phyloP scores from a whole-genome alignment of 2,888 invertebrate genomes.

The Athripsodes cinereus region DNA sequence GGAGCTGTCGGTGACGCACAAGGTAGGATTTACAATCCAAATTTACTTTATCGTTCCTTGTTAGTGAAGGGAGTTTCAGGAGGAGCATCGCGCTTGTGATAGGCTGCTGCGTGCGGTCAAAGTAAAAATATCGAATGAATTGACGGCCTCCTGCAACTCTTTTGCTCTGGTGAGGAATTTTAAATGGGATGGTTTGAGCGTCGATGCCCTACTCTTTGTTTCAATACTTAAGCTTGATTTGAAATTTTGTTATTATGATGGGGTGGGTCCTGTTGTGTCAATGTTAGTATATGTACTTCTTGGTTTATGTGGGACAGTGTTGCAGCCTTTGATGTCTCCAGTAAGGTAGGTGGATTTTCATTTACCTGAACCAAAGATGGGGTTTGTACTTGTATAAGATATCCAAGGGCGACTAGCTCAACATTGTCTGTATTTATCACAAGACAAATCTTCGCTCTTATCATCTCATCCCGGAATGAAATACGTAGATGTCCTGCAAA shows the following conservation, averaged over 20 bases:
- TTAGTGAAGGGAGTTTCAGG: no score
- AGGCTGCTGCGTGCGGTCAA: no score
- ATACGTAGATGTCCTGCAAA: conserved; percentile 6
- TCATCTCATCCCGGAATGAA: background rate
- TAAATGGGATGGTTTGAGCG: background rate
- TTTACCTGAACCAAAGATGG: conserved; percentile 17
- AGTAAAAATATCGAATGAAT: no score
- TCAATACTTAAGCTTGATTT: background rate
- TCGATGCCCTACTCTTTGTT: background rate
- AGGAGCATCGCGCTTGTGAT: no score
- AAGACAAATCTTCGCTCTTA: conserved; percentile 9
- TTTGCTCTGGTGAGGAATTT: background rate
- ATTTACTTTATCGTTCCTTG: background rate
- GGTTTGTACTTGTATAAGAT: background rate
- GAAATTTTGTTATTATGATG: no score
- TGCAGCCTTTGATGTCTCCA: background rate
- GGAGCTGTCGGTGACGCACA: conserved; percentile 52
- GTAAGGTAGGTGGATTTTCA: conserved; percentile 22
- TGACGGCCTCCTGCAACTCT: no score
- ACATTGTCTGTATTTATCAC: no score
- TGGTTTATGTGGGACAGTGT: background rate
- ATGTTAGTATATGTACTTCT: no score
- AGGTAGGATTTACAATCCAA: conserved; percentile 44
- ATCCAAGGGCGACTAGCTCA: no score
- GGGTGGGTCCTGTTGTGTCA: no score